Evolutionary conservation across 1,140 invertebrate species (phyloP).

Genomic region (Eubasilissa regina): DNA sequence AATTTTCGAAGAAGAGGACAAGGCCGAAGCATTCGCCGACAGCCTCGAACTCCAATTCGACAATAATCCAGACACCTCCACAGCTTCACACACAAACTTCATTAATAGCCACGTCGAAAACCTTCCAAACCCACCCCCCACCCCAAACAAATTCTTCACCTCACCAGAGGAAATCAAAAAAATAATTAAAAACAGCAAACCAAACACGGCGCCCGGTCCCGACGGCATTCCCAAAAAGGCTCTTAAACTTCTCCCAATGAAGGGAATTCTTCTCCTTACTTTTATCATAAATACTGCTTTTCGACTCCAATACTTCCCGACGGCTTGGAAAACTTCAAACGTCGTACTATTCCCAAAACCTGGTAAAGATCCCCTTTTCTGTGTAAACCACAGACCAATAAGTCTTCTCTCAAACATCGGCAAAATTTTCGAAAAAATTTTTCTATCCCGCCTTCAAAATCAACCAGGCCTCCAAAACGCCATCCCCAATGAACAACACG

Average conservation of each 20-base stretch:
- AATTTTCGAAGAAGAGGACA: too few species aligned
- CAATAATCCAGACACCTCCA: too few species aligned
- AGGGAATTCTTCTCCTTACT: too few species aligned
- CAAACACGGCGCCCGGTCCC: not conserved
- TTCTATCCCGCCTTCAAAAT: not conserved
- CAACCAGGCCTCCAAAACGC: not conserved
- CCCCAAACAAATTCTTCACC: too few species aligned
- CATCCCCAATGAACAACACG: slow-evolving; percentile 1
- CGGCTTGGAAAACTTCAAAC: not conserved
- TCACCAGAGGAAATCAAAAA: too few species aligned
- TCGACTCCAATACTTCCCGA: slow-evolving; percentile 13
- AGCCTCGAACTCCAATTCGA: too few species aligned
- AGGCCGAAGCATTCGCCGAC: too few species aligned
- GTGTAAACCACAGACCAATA: not conserved
- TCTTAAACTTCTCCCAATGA: not conserved
- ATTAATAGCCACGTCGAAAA: too few species aligned
- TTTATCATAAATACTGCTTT: too few species aligned
- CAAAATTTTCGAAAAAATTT: not conserved
- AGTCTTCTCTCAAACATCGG: not conserved
- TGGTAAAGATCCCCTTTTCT: not conserved
- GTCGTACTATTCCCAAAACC: not conserved
- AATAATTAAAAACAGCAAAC: too few species aligned
- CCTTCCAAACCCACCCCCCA: too few species aligned
- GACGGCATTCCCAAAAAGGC: not conserved
- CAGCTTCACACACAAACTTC: too few species aligned